Base-by-base conservation (phyloP, 1,140 invertebrate genomes). In the Mercenaria mercenaria region DNA sequence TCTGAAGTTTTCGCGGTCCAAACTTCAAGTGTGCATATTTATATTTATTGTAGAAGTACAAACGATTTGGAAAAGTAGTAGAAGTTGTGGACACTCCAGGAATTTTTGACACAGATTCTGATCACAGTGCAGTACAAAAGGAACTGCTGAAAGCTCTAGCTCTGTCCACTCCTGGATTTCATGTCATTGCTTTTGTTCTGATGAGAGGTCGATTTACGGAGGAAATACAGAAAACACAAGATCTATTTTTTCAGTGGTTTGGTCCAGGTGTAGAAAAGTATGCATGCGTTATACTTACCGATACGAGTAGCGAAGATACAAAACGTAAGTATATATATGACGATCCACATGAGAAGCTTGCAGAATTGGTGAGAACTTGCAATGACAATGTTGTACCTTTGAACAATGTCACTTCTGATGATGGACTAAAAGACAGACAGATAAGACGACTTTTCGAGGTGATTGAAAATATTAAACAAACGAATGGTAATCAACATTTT, bases 21-120 rank as follows among this genome's bases (percentile, higher is more conserved):
- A n/a, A n/a, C n/a, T n/a, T n/a, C n/a, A n/a, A n/a, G n/a, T n/a
- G n/a, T n/a, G n/a, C n/a, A n/a, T n/a, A n/a, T n/a, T n/a, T n/a
- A n/a, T n/a, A n/a, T n/a, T n/a, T n/a, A n/a, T 72, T 72, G 67
- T n/a, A 72, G 67, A 72, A 72, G 39, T 37, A 15, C 20, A 3
- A 41, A 23, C 3, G 67, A n/a, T 41, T 72, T 50, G 39, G 61
- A n/a, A 69, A 32, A 52, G 13, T 34, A 29, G 11, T 84, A n/a
- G 82, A 84, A 37, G 69, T 86, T 39, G 72, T 86, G 2, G 84
- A 86, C 26, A 86, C 84, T 2, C 84, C 84, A 13, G 84, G 84
- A 23, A 23, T 86, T 11, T 86, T 86, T 47, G 84, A 86, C 39
- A 76, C 84, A n/a, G 39, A 47, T 47, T 15, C 18, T 15, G 52